These are phyloP conservation scores for Diadumene lineata DNA, from an alignment of 92 coral and sea anemone genomes.

Conservation along the genomic window DNA sequence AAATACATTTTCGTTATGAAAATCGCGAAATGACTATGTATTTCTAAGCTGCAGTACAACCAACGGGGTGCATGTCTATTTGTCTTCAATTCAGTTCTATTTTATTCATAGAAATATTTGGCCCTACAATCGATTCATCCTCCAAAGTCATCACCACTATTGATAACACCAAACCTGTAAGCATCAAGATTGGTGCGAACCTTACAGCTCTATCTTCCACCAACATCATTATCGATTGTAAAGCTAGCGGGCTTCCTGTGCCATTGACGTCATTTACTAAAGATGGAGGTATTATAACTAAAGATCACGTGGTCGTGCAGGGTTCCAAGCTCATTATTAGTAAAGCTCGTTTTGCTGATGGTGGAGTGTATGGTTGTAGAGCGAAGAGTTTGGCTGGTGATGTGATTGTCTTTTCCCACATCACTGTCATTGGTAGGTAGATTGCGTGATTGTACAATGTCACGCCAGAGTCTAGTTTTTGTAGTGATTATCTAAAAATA, in stretches of 20 bases:
- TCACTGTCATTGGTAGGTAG: slow-evolving; percentile 1
- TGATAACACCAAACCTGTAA: slow-evolving; percentile 27
- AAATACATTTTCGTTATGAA: too few species aligned
- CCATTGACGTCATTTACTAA: slow-evolving; percentile 72
- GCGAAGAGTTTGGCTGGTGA: slow-evolving; percentile 38
- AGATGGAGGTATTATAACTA: slow-evolving; percentile 42
- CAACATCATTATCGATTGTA: slow-evolving; percentile 65
- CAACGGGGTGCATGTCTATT: too few species aligned
- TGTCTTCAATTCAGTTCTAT: too few species aligned
- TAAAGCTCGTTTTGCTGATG: slow-evolving; percentile 44
- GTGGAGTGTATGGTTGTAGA: slow-evolving; percentile 44
- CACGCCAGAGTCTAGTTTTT: background rate
- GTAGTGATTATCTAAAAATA: background rate
- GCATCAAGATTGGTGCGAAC: slow-evolving; percentile 53
- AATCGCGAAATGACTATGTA: too few species aligned
- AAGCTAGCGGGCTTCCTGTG: slow-evolving; percentile 68
- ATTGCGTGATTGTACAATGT: background rate
- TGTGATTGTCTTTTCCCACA: slow-evolving; percentile 27
- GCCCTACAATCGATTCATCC: slow-evolving; percentile 29
- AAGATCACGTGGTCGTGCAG: slow-evolving; percentile 38
- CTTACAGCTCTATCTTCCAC: slow-evolving; percentile 66
- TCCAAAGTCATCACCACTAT: slow-evolving; percentile 19
- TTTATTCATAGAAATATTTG: slow-evolving; percentile 38
- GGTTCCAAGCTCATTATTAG: slow-evolving; percentile 34
- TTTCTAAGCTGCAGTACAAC: background rate